phyloP scores from a whole-genome alignment of 1,140 invertebrate genomes.

The Zaprionus camerounensis region DNA sequence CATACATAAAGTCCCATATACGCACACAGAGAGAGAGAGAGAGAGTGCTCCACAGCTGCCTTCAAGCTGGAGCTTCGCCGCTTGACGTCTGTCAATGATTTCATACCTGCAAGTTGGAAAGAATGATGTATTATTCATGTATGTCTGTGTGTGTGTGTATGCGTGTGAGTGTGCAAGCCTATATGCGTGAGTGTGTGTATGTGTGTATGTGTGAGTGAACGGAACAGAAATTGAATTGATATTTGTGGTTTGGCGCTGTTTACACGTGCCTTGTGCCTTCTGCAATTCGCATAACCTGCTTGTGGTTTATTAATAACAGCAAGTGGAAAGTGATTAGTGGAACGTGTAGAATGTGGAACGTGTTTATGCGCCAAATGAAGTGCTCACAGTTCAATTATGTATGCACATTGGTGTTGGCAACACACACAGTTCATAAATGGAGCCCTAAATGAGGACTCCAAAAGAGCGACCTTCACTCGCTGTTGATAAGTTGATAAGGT shows the following conservation, averaged over 20 bases:
- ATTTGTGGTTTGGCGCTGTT: constrained; percentile 54
- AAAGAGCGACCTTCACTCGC: constrained; percentile 1
- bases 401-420: constrained; percentile 45
- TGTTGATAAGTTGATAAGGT: background rate
- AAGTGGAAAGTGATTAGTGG: constrained; percentile 22
- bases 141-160: constrained; percentile 19
- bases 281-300: constrained; percentile 27
- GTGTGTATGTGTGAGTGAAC: constrained; percentile 68
- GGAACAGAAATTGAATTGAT: constrained; percentile 76
- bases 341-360: constrained; percentile 48
- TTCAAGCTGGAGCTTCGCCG: constrained; percentile 10
- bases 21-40: background rate
- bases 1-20: background rate
- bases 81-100: constrained; percentile 54
- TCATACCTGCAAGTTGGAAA: constrained; percentile 42
- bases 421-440: constrained; percentile 53
- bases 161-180: constrained; percentile 32
- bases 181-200: constrained; percentile 25
- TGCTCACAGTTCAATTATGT: constrained; percentile 78
- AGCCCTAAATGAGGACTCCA: constrained; percentile 48
- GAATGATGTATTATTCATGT: constrained; percentile 40
- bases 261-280: constrained; percentile 58
- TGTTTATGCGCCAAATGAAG: constrained; percentile 77
- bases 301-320: constrained; percentile 64
- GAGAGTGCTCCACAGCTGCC: background rate